Base-by-base conservation (phyloP, 2,797 vertebrate genomes). In the Momotus momota region DNA sequence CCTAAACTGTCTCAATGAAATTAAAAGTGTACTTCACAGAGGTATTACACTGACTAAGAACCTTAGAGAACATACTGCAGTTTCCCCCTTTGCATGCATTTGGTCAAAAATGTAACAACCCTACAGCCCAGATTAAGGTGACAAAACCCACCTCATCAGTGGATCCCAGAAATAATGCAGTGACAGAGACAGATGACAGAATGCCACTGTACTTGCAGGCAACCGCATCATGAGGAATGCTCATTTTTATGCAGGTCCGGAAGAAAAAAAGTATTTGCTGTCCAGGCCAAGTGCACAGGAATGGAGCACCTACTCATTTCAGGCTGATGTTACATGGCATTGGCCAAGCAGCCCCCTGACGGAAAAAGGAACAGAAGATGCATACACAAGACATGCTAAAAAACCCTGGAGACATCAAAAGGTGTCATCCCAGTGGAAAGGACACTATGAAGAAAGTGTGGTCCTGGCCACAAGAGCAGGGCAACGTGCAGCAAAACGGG, bases 401-500 rank as follows among this genome's bases (percentile, higher is more conserved):
- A 71, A 9, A 17, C 14, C 67, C 52, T 26, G 22, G 33, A 87
- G 74, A 35, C 38, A 41, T 15, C 5, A 3, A 26, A 79, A 79
- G 9, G 33, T 35, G 29, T 26, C 61, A 74, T 12, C 12, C n/a
- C 81, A 52, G 19, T 5, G 7, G 66, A 72, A 52, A 72, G 41
- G 74, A 67, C 38, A 18, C 22, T 2, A 4, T 4, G 41, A 48
- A 48, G 29, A 27, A 4, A 60, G 8, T 0, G 4, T 51, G 65
- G 23, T 54, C 43, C 51, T 41, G 29, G 31, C 57, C 46, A 43
- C 10, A 6, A 2, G 20, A 33, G 29, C 25, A 41, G 27, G 22
- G 31, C 10, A 46, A 48, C 0, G 0, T 2, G 21, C 55, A 74
- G 41, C 45, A 78, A 38, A 86, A 12, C 0, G 65, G 77, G 55